Evolutionary conservation across 2,888 invertebrate species (phyloP), one percentile per base, ranked within the genome.

Genomic region (Coelinius sp.): DNA sequence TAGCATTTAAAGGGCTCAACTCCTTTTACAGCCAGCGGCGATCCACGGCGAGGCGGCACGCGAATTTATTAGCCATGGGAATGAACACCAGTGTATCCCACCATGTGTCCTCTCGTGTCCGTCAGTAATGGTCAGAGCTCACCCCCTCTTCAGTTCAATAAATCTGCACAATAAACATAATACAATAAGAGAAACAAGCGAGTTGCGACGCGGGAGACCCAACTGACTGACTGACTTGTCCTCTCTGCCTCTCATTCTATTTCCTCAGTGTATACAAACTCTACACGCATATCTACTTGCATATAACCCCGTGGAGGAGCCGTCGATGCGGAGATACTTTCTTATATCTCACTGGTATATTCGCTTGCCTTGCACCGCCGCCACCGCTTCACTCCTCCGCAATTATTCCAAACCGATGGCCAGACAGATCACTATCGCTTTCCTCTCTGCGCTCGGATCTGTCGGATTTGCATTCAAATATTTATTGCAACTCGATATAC

Each of bases 1-100:
- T 80, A 79, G 77, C 78, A 81, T 79, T 80, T 78, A 80, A 79
- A 81, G 76, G 76, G 75, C 73, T 74, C 72, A 74, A 73, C 73
- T 73, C 73, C 76, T 78, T 79, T 73, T 75, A 76, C 63, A 66
- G 52, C 72, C 69, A 68, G 73, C 70, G 75, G 70, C 70, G 74
- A 72, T 68, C 72, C 62, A 68, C 72, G 68, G 73, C 70, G 59
- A 77, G 74, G 69, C 56, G 73, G 71, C 71, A 75, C 73, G 75
- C 74, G 71, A 78, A 80, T 80, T 79, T 77, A 80, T 80, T 79
- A 78, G 73, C 74, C 71, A 59, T 69, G 77, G 63, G 73, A 79
- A 76, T 75, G 77, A 78, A 75, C 75, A 75, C 75, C 73, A 77
- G 70, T 75, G 74, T 75, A 59, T 59, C 35, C 74, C 70, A 62